Evolutionary conservation across 2,113 vertebrate species (phyloP).

Genomic region (Salvelinus alpinus): DNA sequence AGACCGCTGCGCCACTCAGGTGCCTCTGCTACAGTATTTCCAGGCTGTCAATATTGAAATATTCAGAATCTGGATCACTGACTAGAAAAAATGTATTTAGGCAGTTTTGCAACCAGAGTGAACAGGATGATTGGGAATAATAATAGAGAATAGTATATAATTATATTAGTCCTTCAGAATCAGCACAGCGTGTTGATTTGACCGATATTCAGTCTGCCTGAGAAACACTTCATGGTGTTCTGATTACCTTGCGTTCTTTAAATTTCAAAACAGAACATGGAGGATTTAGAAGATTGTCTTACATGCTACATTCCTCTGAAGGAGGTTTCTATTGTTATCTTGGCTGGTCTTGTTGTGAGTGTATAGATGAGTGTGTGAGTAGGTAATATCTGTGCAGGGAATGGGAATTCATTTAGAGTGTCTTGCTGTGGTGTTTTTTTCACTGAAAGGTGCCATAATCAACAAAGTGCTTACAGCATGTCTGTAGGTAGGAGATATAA

Average conservation of each 20-base stretch:
- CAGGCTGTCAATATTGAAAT: background rate
- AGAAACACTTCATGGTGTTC: slow-evolving; percentile 17
- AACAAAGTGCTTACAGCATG: slow-evolving; percentile 40
- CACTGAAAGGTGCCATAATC: slow-evolving; percentile 23
- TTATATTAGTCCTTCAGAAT: slow-evolving; percentile 39
- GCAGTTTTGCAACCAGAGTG: background rate
- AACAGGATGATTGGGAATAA: background rate
- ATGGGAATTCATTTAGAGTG: background rate
- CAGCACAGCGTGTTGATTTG: slow-evolving; percentile 4
- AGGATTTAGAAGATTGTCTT: slow-evolving; percentile 4
- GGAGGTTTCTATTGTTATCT: background rate
- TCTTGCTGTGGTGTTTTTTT: background rate
- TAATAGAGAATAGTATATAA: slow-evolving; percentile 17
- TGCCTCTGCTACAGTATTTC: background rate
- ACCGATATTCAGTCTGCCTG: background rate
- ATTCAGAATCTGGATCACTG: background rate
- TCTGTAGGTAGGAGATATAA: slow-evolving; percentile 40
- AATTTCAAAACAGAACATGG: slow-evolving; percentile 42
- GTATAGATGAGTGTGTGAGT: background rate
- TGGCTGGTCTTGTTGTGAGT: background rate
- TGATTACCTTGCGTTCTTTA: slow-evolving; percentile 35
- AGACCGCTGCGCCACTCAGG: too few relatives aligned
- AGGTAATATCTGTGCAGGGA: background rate
- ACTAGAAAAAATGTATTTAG: slow-evolving; percentile 4
- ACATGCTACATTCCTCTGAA: background rate